Evolutionary conservation across 2,113 vertebrate species (phyloP), one percentile per base, ranked within the genome.

Genomic region (Aspiorhynchus laticeps): DNA sequence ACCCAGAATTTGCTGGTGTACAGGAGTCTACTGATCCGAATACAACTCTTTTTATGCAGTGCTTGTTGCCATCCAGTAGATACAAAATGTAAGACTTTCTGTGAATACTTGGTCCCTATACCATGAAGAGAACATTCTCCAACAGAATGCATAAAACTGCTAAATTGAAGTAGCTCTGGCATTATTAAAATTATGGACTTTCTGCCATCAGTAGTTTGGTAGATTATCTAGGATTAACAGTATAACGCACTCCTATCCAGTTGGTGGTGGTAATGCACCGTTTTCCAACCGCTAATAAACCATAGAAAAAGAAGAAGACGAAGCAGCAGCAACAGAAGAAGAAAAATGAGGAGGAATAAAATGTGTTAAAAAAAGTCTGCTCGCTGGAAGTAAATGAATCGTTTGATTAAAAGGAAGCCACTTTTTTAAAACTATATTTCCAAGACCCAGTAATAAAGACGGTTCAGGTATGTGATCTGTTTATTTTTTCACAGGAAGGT

Each of bases 401-500:
- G 2, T 33, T 28, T 7, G 11, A 14, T 14, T 48, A 48, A 14
- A 46, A 14, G 38, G 38, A 46, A 65, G 3, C 24, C 19, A 7
- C 3, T 2, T 31, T 61, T 61, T 28, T 63, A n/a, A 21, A 17
- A 43, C 38, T 21, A 17, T 28, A 67, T 43, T 82, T 17, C 38
- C 24, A 21, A 26, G 36, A 48, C 17, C 11, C 26, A 12, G 12
- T 3, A 69, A 11, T 48, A 69, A 31, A 67, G 41, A 69, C 26
- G 28, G 9, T 48, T 48, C 26, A 51, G 61, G 63, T 82, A 69
- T 48, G 80, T 69, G 41, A 11, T 48, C 10, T 51, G 36, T 67
- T 21, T 65, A 63, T 81, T 67, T 59, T 56, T 2, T 2, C 53
- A 51, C 43, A 17, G 80, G 61, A 83, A 83, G 80, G 80, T 83